Percentiles rank a stretch among this genome's conserved stretches.
Conservation (phyloP, 2,113 vertebrate species). For the Ochotona curzoniae region DNA sequence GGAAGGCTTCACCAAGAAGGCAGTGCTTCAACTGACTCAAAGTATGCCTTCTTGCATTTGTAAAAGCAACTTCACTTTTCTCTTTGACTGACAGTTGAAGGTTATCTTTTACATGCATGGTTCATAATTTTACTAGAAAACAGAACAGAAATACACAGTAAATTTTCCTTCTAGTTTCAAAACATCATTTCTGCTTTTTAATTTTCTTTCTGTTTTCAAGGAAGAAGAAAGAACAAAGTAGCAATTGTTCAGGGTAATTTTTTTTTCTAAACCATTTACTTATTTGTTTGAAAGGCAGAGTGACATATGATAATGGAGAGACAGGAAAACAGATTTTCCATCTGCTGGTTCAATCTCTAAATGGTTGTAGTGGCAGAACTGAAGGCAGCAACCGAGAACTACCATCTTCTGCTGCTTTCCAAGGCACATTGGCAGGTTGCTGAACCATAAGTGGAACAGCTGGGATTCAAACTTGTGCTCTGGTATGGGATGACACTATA, state of each 20-base stretch:
- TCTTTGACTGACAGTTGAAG: conserved; percentile 7
- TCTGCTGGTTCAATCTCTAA: no score
- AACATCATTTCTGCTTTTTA: conserved; percentile 26
- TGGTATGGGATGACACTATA: no score
- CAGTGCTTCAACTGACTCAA: not conserved
- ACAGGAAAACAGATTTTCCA: no score
- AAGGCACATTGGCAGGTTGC: no score
- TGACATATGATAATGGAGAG: no score
- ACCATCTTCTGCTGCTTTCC: no score
- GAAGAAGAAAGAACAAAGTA: not conserved
- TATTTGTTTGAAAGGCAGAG: no score
- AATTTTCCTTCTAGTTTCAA: not conserved
- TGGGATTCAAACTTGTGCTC: no score
- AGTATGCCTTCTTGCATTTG: not conserved
- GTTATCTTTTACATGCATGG: not conserved
- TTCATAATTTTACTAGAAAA: not conserved
- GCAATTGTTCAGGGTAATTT: not conserved
- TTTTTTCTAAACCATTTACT: no score
- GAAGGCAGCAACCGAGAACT: no score
- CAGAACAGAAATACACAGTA: not conserved
- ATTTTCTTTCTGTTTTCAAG: not conserved
- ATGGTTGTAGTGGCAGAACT: no score
- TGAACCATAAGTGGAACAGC: no score
- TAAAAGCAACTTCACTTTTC: not conserved
- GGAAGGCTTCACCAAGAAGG: not conserved